Percentiles rank a stretch among this genome's conserved stretches.
These are phyloP conservation scores for Pongo abelii DNA, from an alignment of 2,113 vertebrate species.

Conservation along the genomic window DNA sequence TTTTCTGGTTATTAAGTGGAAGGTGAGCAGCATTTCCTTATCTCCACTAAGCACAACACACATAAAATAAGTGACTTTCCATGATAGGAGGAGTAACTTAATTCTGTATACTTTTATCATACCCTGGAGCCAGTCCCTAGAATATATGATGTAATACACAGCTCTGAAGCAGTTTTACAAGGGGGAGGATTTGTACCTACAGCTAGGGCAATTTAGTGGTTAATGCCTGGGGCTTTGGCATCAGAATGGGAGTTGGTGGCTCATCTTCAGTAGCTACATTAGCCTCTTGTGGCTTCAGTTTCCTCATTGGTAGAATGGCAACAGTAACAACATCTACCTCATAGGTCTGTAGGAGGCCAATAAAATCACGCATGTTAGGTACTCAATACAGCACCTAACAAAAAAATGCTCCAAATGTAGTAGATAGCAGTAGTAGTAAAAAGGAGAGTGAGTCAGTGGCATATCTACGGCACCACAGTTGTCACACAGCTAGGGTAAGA, in stretches of 20 bases:
- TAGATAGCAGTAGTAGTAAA: not conserved
- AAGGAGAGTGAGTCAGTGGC: not conserved
- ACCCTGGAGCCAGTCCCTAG: not conserved
- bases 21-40: not conserved
- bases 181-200: not conserved
- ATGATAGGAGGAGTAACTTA: not conserved
- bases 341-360: not conserved
- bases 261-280: not conserved
- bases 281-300: not conserved
- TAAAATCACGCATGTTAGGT: not conserved
- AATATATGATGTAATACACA: not conserved
- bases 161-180: not conserved
- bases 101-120: not conserved
- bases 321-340: not conserved
- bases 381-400: not conserved
- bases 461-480: too few species aligned
- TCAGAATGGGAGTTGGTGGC: not conserved
- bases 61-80: not conserved
- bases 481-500: not conserved
- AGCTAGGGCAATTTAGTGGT: not conserved
- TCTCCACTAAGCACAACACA: not conserved
- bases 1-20: not conserved
- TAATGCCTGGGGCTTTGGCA: not conserved
- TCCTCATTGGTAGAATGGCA: accelerated
- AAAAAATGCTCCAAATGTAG: not conserved